Evolutionary conservation across 2,888 invertebrate genomes (phyloP).

Genomic region (Amorpha juglandis): DNA sequence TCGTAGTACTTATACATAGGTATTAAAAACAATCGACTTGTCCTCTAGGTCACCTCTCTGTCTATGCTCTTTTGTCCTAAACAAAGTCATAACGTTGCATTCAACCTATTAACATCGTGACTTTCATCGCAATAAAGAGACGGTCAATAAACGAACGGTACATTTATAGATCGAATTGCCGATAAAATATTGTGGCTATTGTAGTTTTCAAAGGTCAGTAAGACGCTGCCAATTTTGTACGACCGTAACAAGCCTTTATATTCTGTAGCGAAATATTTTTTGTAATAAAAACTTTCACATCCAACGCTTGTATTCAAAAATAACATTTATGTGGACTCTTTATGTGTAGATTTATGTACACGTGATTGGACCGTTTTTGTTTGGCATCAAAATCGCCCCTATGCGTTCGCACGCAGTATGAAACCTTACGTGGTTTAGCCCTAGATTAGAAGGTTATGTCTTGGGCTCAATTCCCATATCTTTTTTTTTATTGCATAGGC

Average conservation of each 20-base stretch:
- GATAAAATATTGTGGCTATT: slow-evolving; percentile 12
- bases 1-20: too few species aligned
- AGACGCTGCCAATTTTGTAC: slow-evolving; percentile 16
- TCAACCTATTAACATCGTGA: not conserved
- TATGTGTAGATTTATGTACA: too few species aligned
- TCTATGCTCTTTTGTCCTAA: not conserved
- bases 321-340: too few species aligned
- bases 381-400: too few species aligned
- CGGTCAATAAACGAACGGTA: slow-evolving; percentile 4
- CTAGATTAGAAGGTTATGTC: too few species aligned
- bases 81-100: not conserved
- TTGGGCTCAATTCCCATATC: too few species aligned
- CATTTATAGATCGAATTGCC: not conserved
- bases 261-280: not conserved
- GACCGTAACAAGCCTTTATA: not conserved
- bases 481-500: too few species aligned
- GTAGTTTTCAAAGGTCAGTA: slow-evolving; percentile 12
- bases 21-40: too few species aligned
- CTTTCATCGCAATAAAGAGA: slow-evolving; percentile 1
- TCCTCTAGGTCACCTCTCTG: not conserved
- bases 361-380: too few species aligned
- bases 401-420: too few species aligned
- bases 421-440: too few species aligned
- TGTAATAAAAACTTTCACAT: not conserved
- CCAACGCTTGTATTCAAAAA: too few species aligned